Evolutionary conservation across 1,140 invertebrate genomes (phyloP), one percentile per base, ranked within the genome.

Genomic region (Drosophila bocki): DNA sequence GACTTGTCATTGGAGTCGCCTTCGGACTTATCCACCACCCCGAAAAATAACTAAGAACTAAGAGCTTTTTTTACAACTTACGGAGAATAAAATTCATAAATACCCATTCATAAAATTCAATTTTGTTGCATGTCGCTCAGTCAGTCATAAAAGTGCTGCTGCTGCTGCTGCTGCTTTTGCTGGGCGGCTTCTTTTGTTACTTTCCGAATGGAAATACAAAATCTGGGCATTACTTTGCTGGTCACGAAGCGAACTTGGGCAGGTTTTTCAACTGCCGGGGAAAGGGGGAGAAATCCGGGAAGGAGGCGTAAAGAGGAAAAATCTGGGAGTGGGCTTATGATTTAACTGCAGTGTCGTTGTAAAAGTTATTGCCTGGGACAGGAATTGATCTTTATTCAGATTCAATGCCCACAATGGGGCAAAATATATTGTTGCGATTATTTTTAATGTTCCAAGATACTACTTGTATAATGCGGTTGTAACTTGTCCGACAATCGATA

Each of bases 81-180:
- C 47, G 68, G 61, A 62, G 74, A 78, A 78, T 86, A 91, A 91
- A 91, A 91, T 91, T 91, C 83, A 86, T 83, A 87, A 87, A 91
- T 91, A 91, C 77, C 74, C 76, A 84, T 81, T 87, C 83, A 91
- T 91, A 91, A 91, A 91, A 91, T 85, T 91, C 84, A 91, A 91
- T 91, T 91, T 91, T 91, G 88, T 91, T 88, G 88, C 88, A 91
- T 88, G 88, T 88, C 54, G 69, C 69, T 60, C 69, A 72, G 69
- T 42, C 69, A 59, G 67, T 72, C 84, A 80, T 87, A 87, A 87
- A 87, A 88, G 72, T 84, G 47, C 84, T 70, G 63, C 78, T 82
- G 59, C 82, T 26, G 22, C 22, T 26, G 63, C 78, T 67, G 67
- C 78, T 71, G 71, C 77, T 87, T 63, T 80, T 88, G 32, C 67